These are phyloP conservation scores for Nothoprocta pentlandii DNA, from an alignment of 2,113 vertebrate species.

Conservation along the genomic window DNA sequence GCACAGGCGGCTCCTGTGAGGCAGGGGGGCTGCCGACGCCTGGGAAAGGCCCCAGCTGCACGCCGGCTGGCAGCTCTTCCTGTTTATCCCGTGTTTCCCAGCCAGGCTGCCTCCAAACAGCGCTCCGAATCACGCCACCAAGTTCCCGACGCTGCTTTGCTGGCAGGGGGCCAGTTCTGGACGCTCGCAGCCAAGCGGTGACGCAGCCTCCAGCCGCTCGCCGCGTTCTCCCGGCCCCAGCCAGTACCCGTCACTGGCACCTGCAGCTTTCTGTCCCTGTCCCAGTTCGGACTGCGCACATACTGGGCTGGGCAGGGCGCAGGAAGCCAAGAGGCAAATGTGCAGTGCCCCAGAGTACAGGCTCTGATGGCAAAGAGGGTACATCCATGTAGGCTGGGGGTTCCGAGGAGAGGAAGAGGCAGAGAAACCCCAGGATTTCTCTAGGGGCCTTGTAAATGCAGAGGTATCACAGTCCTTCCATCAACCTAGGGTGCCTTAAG, in stretches of 20 bases:
- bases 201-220: fast-evolving
- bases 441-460: fast-evolving
- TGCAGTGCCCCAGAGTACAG: background rate
- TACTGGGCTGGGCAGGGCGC: background rate
- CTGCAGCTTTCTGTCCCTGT: background rate
- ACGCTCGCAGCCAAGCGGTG: background rate
- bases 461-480: background rate
- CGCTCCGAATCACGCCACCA: fast-evolving
- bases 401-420: background rate
- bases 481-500: background rate
- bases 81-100: background rate
- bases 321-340: background rate
- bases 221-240: fast-evolving
- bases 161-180: background rate
- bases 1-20: background rate
- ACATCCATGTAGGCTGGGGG: background rate
- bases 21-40: background rate
- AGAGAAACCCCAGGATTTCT: background rate
- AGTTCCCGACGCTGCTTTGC: background rate
- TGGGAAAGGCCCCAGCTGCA: background rate
- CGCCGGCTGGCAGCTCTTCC: background rate
- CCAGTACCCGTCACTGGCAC: background rate
- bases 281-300: background rate
- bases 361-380: fast-evolving
- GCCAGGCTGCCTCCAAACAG: background rate